These are phyloP conservation scores for Bolinopsis microptera DNA, from an alignment of 37 sponge, comb jelly and placozoan species.

Conservation along the genomic window DNA sequence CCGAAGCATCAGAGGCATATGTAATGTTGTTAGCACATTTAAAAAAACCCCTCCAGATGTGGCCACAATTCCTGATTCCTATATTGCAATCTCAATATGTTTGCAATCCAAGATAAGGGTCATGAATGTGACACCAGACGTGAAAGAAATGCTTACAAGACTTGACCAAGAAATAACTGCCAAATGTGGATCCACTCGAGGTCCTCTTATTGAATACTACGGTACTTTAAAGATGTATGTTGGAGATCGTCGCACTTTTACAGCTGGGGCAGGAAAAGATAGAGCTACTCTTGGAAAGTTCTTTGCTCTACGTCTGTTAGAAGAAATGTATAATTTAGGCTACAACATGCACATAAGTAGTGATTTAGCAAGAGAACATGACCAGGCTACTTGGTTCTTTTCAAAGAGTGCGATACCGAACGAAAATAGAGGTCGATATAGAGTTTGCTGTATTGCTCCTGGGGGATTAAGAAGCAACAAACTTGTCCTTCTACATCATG, in stretches of 20 bases:
- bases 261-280: not conserved
- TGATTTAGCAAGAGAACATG: not conserved
- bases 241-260: not conserved
- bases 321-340: constrained; percentile 21
- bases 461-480: not conserved
- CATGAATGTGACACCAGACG: no score
- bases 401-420: not conserved
- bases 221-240: not conserved
- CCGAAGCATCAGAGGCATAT: not conserved
- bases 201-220: not conserved
- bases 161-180: not conserved
- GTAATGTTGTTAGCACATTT: not conserved
- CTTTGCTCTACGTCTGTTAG: not conserved
- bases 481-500: constrained; percentile 4
- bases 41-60: not conserved
- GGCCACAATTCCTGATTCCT: no score
- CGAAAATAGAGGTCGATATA: not conserved
- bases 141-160: not conserved
- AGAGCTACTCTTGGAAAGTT: constrained; percentile 7
- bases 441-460: not conserved
- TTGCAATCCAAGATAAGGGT: no score
- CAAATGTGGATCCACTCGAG: not conserved
- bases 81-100: no score
- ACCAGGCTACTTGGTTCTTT: constrained; percentile 26
- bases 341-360: not conserved